These are phyloP conservation scores for Ascaphus truei DNA, from an alignment of 2,113 vertebrate genomes.

Conservation along the genomic window DNA sequence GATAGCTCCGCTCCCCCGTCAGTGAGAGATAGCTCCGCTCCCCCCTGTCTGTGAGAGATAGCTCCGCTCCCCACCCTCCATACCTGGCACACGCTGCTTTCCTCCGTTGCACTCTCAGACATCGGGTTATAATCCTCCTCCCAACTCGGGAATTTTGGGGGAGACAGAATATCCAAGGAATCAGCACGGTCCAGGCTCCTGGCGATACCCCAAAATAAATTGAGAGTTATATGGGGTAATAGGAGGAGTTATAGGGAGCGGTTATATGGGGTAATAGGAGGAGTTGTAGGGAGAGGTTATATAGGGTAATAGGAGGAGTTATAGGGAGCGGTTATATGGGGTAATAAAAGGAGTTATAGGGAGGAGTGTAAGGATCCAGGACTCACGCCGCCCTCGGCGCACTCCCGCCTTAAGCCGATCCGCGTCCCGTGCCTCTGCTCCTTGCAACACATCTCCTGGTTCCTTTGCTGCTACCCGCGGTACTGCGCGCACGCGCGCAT, in stretches of 20 bases:
- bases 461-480: no score
- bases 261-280: no score
- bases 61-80: no score
- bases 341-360: no score
- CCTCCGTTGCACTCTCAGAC: conserved; percentile 73
- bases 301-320: neutral
- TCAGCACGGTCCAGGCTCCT: conserved; percentile 92
- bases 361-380: no score
- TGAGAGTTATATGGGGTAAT: neutral
- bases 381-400: no score
- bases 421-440: neutral
- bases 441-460: no score
- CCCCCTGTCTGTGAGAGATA: no score
- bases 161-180: conserved; percentile 77
- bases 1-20: no score
- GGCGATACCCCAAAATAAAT: conserved; percentile 27
- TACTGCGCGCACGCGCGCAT: no score
- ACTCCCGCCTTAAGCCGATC: neutral
- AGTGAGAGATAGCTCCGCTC: no score
- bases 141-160: conserved; percentile 83
- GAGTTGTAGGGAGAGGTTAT: neutral
- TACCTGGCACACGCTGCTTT: conserved; percentile 85
- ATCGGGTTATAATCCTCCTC: conserved; percentile 92
- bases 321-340: neutral
- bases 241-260: neutral